phyloP scores from a whole-genome alignment of 2,888 invertebrate genomes.

The Plagodis pulveraria region DNA sequence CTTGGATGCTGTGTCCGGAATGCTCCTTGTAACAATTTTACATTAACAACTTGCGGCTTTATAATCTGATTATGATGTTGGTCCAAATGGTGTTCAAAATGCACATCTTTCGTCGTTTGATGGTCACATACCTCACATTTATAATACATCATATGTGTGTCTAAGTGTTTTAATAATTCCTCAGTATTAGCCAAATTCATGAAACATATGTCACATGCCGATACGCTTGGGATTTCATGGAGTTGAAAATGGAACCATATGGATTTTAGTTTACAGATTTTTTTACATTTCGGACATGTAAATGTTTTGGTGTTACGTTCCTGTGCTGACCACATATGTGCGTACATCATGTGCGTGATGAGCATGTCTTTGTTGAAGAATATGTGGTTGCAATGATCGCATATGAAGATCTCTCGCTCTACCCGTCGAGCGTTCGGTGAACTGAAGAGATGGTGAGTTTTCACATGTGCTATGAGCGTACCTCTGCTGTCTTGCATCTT shows the following conservation, averaged over 20 bases:
- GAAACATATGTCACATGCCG: constrained; percentile 58
- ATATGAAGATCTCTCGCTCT: constrained; percentile 60
- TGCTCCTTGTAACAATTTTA: constrained; percentile 11
- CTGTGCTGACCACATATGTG: constrained; percentile 22
- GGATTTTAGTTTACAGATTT: not conserved
- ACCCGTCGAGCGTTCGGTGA: constrained; percentile 47
- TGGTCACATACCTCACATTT: constrained; percentile 53
- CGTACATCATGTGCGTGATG: constrained; percentile 42
- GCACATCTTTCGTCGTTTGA: constrained; percentile 32
- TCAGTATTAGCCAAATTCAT: constrained; percentile 31
- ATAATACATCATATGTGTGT: constrained; percentile 43
- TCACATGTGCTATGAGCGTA: constrained; percentile 49
- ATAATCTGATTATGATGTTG: constrained; percentile 35
- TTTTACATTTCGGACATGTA: constrained; percentile 55
- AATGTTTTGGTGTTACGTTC: not conserved
- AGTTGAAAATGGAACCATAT: constrained; percentile 53
- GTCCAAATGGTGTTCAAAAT: constrained; percentile 44
- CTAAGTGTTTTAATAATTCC: constrained; percentile 44
- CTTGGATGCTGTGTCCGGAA: constrained; percentile 22
- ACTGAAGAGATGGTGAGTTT: constrained; percentile 53
- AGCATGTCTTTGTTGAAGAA: constrained; percentile 66
- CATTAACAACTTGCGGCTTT: not conserved
- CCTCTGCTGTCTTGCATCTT: constrained; percentile 25
- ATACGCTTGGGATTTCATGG: constrained; percentile 49
- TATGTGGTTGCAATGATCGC: constrained; percentile 52